Evolutionary conservation across 2,797 vertebrate species (phyloP).

Genomic region (Mionectes olivaceus): DNA sequence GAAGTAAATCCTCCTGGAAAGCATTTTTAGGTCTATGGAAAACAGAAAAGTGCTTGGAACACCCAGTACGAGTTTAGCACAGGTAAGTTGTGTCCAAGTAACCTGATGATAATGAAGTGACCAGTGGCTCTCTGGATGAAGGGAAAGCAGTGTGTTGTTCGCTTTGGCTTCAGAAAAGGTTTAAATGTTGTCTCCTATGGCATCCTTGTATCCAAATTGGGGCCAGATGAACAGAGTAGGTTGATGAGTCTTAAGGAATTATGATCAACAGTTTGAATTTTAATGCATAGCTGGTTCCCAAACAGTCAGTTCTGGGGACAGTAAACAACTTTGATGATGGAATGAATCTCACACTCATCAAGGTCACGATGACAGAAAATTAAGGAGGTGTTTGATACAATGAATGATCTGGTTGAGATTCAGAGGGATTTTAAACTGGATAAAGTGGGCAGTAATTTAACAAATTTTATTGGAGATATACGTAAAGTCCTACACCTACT

Average conservation of each 20-base stretch:
- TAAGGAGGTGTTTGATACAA: not conserved
- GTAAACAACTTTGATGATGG: not conserved
- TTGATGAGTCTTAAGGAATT: not conserved
- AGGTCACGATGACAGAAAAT: not conserved
- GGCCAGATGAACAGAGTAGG: not conserved
- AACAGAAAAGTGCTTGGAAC: not conserved
- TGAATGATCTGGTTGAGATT: not conserved
- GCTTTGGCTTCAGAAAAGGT: not conserved
- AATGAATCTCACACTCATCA: not conserved
- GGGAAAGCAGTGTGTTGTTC: not conserved
- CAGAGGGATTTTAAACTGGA: not conserved
- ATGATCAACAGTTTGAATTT: not conserved
- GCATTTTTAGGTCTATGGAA: not conserved
- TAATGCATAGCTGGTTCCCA: not conserved
- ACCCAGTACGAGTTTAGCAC: not conserved
- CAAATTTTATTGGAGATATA: not conserved
- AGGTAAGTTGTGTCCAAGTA: not conserved
- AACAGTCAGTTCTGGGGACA: not conserved
- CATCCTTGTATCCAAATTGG: not conserved
- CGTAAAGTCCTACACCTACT: not conserved
- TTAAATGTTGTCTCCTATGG: not conserved
- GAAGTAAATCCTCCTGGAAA: not conserved
- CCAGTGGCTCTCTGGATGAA: not conserved
- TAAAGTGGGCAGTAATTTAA: not conserved
- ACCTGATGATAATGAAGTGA: not conserved